Evolutionary conservation across 2,113 vertebrate genomes (phyloP).

Genomic region (Xenopus tropicalis): DNA sequence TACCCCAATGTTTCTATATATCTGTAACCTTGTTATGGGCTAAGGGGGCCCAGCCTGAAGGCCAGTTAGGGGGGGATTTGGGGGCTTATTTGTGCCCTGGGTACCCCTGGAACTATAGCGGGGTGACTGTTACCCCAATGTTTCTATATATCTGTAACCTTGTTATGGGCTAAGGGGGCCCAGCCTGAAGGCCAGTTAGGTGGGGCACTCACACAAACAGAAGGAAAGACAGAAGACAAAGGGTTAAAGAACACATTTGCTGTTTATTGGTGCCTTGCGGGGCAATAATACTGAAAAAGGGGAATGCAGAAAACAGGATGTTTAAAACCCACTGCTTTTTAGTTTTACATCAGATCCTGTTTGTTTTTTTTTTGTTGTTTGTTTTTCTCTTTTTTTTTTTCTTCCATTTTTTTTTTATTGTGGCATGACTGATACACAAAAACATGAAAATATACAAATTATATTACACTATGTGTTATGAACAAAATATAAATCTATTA

Average conservation of each 20-base stretch:
- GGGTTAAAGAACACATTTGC: conserved; percentile 93
- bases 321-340: conserved; percentile 77
- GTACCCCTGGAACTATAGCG: too few species aligned
- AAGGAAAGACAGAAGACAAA: conserved; percentile 71
- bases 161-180: too few species aligned
- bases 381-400: conserved; percentile 70
- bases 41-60: too few species aligned
- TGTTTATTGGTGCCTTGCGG: conserved; percentile 98
- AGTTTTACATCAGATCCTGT: neutral
- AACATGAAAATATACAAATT: conserved; percentile 99
- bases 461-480: conserved; percentile 99
- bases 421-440: conserved; percentile 99
- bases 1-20: too few species aligned
- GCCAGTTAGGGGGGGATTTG: too few species aligned
- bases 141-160: neutral
- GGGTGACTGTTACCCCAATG: too few species aligned
- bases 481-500: conserved; percentile 99
- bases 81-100: too few species aligned
- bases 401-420: conserved; percentile 70
- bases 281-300: conserved; percentile 99
- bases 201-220: neutral
- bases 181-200: too few species aligned
- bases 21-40: too few species aligned
- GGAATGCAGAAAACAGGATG: conserved; percentile 87
- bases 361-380: conserved; percentile 49